Conservation (phyloP, 2,888 invertebrate genomes). For the Sminthurides aquaticus region DNA sequence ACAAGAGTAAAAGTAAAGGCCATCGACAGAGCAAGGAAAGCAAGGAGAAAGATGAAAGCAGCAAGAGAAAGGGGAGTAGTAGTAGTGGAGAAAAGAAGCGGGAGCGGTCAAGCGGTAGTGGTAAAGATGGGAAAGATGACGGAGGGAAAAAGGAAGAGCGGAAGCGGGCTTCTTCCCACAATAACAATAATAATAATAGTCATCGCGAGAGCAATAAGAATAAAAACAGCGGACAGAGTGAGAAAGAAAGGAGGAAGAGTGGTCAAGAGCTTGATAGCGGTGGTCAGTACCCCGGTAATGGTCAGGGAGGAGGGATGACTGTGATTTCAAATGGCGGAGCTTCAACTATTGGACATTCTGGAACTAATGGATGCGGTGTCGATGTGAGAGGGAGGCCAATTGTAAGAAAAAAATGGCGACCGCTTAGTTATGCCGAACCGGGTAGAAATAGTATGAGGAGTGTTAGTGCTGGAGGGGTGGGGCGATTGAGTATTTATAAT, state of each 20-base stretch:
- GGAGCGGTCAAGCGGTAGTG: neutral
- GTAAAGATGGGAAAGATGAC: neutral
- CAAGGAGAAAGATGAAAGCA: neutral
- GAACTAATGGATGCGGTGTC: conserved; percentile 16
- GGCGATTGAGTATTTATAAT: conserved; percentile 1
- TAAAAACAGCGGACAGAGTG: neutral
- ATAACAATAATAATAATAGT: neutral
- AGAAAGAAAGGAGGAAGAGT: too few relatives aligned
- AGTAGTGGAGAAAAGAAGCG: neutral
- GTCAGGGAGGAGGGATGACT: neutral
- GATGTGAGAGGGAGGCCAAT: conserved; percentile 20
- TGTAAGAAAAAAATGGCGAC: conserved; percentile 27
- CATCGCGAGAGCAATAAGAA: neutral
- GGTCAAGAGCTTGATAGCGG: neutral
- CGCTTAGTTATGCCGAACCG: conserved; percentile 37
- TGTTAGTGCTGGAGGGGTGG: neutral
- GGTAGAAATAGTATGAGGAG: neutral
- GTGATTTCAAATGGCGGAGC: neutral
- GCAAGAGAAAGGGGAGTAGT: neutral
- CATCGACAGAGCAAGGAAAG: neutral
- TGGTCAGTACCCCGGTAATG: neutral
- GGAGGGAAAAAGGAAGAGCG: neutral
- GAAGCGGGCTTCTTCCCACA: neutral
- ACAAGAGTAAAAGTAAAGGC: too few relatives aligned
- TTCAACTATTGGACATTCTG: conserved; percentile 4